These are phyloP conservation scores for Choloepus didactylus DNA, from an alignment of 2,797 vertebrate species.

Conservation along the genomic window DNA sequence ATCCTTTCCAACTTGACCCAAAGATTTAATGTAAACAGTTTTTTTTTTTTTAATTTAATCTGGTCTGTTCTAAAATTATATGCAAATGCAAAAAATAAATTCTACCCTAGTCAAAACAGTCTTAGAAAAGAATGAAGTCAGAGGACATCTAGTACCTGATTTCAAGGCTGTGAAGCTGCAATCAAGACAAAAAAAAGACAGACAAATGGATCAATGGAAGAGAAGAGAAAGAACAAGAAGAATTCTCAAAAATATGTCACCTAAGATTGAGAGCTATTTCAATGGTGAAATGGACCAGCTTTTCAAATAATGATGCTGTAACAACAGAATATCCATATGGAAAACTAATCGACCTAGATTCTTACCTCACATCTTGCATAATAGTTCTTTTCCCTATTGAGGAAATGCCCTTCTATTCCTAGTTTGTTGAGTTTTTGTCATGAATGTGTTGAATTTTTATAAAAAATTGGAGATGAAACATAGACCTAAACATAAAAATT, in stretches of 20 bases:
- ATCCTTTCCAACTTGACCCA: neutral
- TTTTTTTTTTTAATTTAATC: neutral
- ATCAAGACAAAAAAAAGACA: slow-evolving; percentile 12
- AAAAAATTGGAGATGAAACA: neutral
- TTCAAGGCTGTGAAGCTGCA: neutral
- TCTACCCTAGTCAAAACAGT: neutral
- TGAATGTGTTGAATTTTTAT: no score
- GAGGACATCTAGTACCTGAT: neutral
- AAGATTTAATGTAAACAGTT: neutral
- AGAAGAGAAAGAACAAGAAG: slow-evolving; percentile 6
- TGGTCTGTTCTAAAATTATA: neutral
- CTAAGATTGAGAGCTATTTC: neutral
- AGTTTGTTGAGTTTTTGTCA: no score
- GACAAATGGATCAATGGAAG: neutral
- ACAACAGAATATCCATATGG: neutral
- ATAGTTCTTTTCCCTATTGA: neutral
- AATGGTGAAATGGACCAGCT: neutral
- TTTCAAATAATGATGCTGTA: neutral
- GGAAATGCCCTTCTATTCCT: no score
- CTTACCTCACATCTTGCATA: neutral
- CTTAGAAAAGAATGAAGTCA: neutral
- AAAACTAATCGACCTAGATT: neutral
- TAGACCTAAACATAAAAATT: neutral
- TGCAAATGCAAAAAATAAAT: neutral
- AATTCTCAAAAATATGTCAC: neutral